A percentile compares a stretch with the other conserved stretches of the same genome.
These are phyloP conservation scores for Thera obeliscata DNA, from an alignment of 2,888 invertebrate species.

Conservation along the genomic window DNA sequence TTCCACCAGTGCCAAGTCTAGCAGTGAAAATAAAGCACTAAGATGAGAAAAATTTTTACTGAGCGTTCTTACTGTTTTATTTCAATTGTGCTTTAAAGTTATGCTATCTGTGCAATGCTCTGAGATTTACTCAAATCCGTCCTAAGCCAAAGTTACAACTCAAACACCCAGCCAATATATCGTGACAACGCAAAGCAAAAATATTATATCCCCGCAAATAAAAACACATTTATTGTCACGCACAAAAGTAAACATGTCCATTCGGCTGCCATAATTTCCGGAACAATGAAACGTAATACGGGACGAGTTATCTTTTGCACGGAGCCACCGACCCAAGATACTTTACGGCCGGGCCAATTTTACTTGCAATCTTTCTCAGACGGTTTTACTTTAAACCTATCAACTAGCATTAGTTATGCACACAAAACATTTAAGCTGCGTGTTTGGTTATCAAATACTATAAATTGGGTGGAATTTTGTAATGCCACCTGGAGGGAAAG, in stretches of 20 bases:
- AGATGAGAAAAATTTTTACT: too few relatives aligned
- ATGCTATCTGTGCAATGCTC: not conserved
- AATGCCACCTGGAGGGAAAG: too few relatives aligned
- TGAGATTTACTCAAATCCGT: not conserved
- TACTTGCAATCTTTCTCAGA: not conserved
- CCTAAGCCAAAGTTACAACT: slow-evolving; percentile 20
- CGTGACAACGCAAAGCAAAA: slow-evolving; percentile 33
- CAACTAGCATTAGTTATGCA: too few relatives aligned
- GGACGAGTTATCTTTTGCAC: slow-evolving; percentile 67
- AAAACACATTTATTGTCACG: slow-evolving; percentile 67
- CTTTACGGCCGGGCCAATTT: slow-evolving; percentile 17
- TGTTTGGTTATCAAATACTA: too few relatives aligned
- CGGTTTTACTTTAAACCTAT: too few relatives aligned
- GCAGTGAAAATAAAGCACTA: too few relatives aligned
- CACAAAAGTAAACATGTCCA: slow-evolving; percentile 74
- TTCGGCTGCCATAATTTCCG: slow-evolving; percentile 70
- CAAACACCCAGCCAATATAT: slow-evolving; percentile 26
- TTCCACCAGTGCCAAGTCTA: too few relatives aligned
- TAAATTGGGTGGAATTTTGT: too few relatives aligned
- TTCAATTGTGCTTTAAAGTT: not conserved
- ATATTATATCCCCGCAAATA: slow-evolving; percentile 49
- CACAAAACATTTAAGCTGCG: too few relatives aligned
- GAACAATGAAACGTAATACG: slow-evolving; percentile 74
- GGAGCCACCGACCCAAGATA: slow-evolving; percentile 63
- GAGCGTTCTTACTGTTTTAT: too few relatives aligned